These are phyloP conservation scores for Euplagia quadripunctaria DNA, from an alignment of 2,888 invertebrate genomes.

Conservation along the genomic window DNA sequence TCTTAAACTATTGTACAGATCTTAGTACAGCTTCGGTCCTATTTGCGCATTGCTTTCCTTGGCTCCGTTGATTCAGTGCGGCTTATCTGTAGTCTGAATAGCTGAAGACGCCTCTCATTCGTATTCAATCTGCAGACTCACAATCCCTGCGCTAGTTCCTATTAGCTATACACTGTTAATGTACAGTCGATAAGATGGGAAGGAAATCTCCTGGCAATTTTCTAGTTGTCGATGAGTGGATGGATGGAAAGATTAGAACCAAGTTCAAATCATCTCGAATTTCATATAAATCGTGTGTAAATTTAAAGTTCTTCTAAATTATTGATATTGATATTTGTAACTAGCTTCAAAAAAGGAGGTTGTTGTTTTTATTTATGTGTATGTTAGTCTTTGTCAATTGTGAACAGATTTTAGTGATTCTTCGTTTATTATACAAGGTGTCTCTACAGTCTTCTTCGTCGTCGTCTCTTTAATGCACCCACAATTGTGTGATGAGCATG, in stretches of 20 bases:
- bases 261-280: neutral
- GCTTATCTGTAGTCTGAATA: slow-evolving; percentile 43
- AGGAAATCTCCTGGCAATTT: slow-evolving; percentile 2
- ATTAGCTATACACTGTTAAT: slow-evolving; percentile 24
- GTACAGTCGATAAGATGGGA: slow-evolving; percentile 9
- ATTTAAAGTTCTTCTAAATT: no score
- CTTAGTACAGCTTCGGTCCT: slow-evolving; percentile 8
- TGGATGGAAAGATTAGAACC: slow-evolving; percentile 2
- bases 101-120: slow-evolving; percentile 40
- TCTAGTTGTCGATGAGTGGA: neutral
- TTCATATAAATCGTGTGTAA: no score
- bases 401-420: no score
- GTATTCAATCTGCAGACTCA: slow-evolving; percentile 47
- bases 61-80: slow-evolving; percentile 24
- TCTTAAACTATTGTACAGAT: neutral
- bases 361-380: no score
- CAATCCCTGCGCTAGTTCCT: slow-evolving; percentile 26
- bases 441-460: no score
- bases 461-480: no score
- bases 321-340: no score
- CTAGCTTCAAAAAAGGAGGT: no score
- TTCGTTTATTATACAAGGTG: no score
- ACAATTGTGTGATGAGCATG: neutral
- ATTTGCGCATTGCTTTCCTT: slow-evolving; percentile 35
- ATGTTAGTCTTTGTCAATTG: no score